Evolutionary conservation across 2,888 invertebrate genomes (phyloP).

Genomic region (Idaea dimidiata): DNA sequence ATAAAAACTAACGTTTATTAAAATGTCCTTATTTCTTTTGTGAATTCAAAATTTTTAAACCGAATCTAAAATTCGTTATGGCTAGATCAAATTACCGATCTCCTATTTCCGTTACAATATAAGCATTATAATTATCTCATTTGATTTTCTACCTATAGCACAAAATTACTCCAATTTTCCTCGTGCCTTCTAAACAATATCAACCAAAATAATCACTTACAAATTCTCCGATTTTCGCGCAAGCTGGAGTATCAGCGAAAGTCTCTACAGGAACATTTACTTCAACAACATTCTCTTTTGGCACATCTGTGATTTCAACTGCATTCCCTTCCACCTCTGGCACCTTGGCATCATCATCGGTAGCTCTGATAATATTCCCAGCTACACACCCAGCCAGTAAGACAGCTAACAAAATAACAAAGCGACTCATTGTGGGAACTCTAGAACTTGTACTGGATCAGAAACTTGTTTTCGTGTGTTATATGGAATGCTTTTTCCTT

Average conservation of each 20-base stretch:
- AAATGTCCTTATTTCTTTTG: no score
- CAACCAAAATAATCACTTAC: constrained; percentile 12
- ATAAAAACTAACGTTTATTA: no score
- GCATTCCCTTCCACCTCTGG: not conserved
- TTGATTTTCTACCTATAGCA: no score
- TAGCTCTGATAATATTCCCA: constrained; percentile 12
- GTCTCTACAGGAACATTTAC: not conserved
- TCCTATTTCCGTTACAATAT: no score
- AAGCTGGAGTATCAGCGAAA: constrained; percentile 7
- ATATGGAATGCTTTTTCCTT: not conserved
- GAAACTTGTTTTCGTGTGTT: not conserved
- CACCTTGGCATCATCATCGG: constrained; percentile 2
- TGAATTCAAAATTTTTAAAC: no score
- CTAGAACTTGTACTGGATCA: no score
- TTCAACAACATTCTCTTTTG: no score
- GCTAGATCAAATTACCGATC: no score
- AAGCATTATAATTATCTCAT: no score
- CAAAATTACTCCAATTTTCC: no score
- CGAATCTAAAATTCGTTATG: no score
- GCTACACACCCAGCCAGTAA: constrained; percentile 12
- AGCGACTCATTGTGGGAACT: constrained; percentile 8
- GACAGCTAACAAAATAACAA: constrained; percentile 10
- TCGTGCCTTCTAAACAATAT: not conserved
- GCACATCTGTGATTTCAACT: no score
- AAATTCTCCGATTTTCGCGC: constrained; percentile 18